Percentiles rank a stretch among this genome's conserved stretches.
Conservation (phyloP, 2,797 vertebrate genomes). For the Melopsittacus undulatus region DNA sequence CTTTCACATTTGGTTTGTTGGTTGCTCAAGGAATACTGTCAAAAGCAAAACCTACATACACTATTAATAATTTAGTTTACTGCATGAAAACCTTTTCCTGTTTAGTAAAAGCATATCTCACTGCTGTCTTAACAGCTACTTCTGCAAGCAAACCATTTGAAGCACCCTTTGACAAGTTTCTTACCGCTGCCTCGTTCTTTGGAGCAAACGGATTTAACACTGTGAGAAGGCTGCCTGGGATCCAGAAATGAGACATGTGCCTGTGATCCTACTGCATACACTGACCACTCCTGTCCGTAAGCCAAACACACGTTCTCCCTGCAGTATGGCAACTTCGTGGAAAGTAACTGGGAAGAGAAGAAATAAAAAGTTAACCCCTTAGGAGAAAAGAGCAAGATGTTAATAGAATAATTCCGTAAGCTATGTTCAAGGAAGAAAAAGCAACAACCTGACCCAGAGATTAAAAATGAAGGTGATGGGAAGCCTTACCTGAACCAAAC, state of each 20-base stretch:
- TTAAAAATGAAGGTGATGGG: background rate
- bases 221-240: slow-evolving; percentile 92
- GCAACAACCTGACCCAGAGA: background rate
- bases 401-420: background rate
- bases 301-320: slow-evolving; percentile 98
- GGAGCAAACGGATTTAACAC: slow-evolving; percentile 92
- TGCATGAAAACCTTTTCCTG: background rate
- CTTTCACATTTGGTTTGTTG: background rate
- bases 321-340: slow-evolving; percentile 95
- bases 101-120: background rate
- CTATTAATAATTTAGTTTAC: background rate
- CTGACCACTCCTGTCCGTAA: slow-evolving; percentile 95
- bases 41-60: background rate
- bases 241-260: slow-evolving; percentile 97
- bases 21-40: background rate
- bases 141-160: background rate
- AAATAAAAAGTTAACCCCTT: background rate
- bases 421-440: background rate
- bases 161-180: slow-evolving; percentile 15
- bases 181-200: slow-evolving; percentile 94
- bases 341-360: slow-evolving; percentile 84
- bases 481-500: background rate
- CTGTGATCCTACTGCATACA: slow-evolving; percentile 97
- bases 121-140: background rate
- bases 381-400: background rate